Conservation (phyloP, 2,797 vertebrate genomes). For the Macropodus opercularis region DNA sequence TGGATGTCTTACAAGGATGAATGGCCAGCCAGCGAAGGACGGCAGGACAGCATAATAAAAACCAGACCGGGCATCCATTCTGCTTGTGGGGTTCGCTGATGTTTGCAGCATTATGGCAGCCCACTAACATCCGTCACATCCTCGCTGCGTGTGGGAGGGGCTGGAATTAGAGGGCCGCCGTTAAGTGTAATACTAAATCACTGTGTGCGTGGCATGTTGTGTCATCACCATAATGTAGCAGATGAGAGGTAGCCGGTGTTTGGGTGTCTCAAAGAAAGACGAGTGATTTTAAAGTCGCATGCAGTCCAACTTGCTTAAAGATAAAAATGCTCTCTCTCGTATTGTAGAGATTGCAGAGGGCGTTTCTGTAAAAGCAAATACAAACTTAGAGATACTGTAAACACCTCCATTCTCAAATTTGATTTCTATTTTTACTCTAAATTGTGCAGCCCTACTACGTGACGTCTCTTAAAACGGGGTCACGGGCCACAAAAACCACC, state of each 20-base stretch:
- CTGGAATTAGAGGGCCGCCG: conserved; percentile 36
- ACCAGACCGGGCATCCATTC: conserved; percentile 75
- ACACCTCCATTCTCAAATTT: no score
- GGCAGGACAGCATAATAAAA: conserved; percentile 74
- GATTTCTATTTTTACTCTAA: neutral
- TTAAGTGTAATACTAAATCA: conserved; percentile 69
- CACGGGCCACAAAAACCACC: conserved; percentile 8
- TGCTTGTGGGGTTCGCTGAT: conserved; percentile 73
- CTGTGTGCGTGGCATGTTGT: conserved; percentile 56
- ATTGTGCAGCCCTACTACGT: neutral
- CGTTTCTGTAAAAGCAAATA: no score
- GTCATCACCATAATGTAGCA: conserved; percentile 46
- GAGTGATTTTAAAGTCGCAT: neutral
- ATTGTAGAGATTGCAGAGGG: neutral
- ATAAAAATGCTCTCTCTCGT: neutral
- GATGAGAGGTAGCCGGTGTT: neutral
- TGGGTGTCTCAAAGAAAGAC: conserved; percentile 2
- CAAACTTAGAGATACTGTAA: no score
- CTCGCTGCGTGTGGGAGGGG: conserved; percentile 5
- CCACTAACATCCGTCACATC: conserved; percentile 65
- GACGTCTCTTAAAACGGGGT: neutral
- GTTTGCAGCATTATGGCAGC: conserved; percentile 75
- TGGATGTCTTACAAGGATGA: conserved; percentile 76
- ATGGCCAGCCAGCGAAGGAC: conserved; percentile 66
- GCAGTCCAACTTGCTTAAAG: neutral